phyloP scores from a whole-genome alignment of 2,797 vertebrate species.

The Mormyrus hasselquistii region DNA sequence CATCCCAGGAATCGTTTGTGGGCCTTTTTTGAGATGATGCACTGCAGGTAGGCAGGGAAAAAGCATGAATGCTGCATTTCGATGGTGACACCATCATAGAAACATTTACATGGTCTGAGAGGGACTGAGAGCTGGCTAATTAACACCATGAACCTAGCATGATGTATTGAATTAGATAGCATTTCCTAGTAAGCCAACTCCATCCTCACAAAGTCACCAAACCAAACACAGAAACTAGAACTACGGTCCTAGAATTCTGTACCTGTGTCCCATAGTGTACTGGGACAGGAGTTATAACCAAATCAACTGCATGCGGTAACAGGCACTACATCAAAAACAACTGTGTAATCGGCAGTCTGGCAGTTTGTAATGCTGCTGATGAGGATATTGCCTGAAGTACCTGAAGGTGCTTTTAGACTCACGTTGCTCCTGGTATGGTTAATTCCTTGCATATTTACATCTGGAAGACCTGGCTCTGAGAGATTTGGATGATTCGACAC shows the following conservation, averaged over 20 bases:
- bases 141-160: neutral
- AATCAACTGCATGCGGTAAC: neutral
- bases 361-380: neutral
- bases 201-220: neutral
- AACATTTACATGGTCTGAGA: neutral
- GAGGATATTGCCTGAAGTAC: slow-evolving; percentile 7
- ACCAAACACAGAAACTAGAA: neutral
- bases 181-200: neutral
- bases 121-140: neutral
- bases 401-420: slow-evolving; percentile 42
- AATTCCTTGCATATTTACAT: neutral
- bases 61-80: neutral
- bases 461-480: neutral
- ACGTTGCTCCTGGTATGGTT: slow-evolving; percentile 28
- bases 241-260: neutral
- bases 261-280: neutral
- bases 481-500: neutral
- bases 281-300: neutral
- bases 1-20: neutral
- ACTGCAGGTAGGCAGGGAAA: neutral
- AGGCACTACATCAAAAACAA: neutral
- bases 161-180: neutral
- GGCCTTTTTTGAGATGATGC: neutral
- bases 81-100: neutral
- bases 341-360: neutral